Evolutionary conservation across 53 echinoderm and acorn worm species (phyloP).

Genomic region (Echinometra lucunter): DNA sequence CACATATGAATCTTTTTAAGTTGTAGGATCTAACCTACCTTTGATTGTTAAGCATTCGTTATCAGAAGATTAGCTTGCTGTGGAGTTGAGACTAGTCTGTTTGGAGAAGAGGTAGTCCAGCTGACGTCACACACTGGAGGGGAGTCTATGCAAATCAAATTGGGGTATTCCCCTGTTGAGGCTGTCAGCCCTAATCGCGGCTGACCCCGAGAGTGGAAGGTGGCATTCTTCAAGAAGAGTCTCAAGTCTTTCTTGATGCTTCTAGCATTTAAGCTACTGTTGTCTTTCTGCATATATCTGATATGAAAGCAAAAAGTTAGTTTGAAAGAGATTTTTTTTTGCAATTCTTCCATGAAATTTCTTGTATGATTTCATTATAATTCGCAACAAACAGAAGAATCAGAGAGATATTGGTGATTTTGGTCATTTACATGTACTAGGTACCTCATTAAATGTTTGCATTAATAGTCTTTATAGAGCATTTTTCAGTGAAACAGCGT

Average conservation of each 20-base stretch:
- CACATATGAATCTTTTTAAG: too few species aligned
- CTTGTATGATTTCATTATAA: background rate
- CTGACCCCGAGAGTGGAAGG: background rate
- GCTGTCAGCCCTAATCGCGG: background rate
- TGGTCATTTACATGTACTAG: background rate
- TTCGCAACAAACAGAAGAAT: background rate
- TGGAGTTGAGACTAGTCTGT: slow-evolving; percentile 6
- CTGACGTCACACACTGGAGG: slow-evolving; percentile 1
- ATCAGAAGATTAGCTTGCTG: background rate
- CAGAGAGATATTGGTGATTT: background rate
- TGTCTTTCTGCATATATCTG: background rate
- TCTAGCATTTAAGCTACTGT: background rate
- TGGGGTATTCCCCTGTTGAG: slow-evolving; percentile 43
- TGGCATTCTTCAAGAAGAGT: background rate
- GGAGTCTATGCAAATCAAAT: slow-evolving; percentile 4
- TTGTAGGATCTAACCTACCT: too few species aligned
- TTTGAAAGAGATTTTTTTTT: too few species aligned
- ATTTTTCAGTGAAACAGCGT: background rate
- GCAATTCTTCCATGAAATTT: background rate
- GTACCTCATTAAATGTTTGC: background rate
- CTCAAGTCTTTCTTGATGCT: background rate
- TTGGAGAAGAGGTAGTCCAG: background rate
- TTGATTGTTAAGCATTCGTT: too few species aligned
- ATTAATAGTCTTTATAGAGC: background rate
- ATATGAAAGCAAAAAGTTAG: too few species aligned